Percentiles rank a stretch among this genome's conserved stretches.
These are phyloP conservation scores for Malurus melanocephalus DNA, from an alignment of 2,113 vertebrate genomes.

Conservation along the genomic window DNA sequence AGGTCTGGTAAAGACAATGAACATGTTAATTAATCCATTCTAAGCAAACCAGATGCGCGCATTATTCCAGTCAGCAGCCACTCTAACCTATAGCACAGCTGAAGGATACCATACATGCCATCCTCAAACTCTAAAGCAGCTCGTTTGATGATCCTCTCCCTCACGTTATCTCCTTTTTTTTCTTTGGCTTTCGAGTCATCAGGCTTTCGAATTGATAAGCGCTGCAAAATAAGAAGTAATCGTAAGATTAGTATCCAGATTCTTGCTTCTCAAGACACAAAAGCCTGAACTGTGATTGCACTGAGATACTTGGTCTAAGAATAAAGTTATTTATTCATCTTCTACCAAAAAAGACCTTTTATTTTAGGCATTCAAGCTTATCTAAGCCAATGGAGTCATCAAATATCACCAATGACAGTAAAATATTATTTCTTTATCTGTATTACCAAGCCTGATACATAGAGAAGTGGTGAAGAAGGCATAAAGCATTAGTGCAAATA, in stretches of 20 bases:
- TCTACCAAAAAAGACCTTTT: neutral
- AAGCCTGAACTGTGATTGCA: neutral
- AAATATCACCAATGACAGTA: neutral
- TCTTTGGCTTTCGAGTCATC: constrained; percentile 76
- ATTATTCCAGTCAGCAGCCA: neutral
- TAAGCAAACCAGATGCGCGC: neutral
- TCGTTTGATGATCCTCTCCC: constrained; percentile 91
- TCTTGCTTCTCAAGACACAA: neutral
- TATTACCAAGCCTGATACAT: neutral
- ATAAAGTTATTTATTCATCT: neutral
- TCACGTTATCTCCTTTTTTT: constrained; percentile 83
- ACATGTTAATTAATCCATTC: neutral
- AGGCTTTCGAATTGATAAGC: constrained; percentile 82
- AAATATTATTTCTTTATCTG: neutral
- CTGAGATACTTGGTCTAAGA: neutral
- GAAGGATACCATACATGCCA: constrained; percentile 99
- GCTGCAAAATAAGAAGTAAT: constrained; percentile 72
- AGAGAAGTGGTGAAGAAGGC: neutral
- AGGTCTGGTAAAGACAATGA: neutral
- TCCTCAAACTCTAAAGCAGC: constrained; percentile 96
- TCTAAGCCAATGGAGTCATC: neutral
- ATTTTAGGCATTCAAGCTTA: neutral
- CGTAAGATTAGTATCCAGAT: neutral
- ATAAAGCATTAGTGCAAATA: neutral
- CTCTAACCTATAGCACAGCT: neutral